Evolutionary conservation across 2,113 vertebrate species (phyloP), one percentile per base, ranked within the genome.

Genomic region (Odontesthes bonariensis): DNA sequence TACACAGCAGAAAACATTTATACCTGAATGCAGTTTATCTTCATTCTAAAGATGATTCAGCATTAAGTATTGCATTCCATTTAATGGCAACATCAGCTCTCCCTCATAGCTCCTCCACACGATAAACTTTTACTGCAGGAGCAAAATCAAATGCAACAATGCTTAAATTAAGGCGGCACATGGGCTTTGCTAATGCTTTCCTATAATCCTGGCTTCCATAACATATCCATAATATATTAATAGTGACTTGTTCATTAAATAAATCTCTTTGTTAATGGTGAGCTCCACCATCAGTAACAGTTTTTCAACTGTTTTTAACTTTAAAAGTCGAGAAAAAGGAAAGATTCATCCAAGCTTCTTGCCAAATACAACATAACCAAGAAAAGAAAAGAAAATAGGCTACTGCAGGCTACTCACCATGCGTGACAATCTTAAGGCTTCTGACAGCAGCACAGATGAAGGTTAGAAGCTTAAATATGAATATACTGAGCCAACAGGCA

Each of bases 391-490:
- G 10, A 59, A 22, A 40, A 16, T 19, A 16, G 0, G 16, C 58
- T 58, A 46, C 23, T 75, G 14, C 58, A 42, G 17, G 14, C 17
- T 17, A 64, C 42, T 22, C 31, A 69, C 20, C 17, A 23, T 27
- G 46, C 46, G 19, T 32, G 22, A 61, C 32, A 77, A 62, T 60
- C 40, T 53, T 55, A 1, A 63, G 54, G 58, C 56, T 61, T 81
- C 54, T 17, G 79, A 77, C 62, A 86, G 73, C 81, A 90, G 86
- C 77, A 85, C 7, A 62, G 69, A 53, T 38, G 5, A 82, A 69
- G 16, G 57, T 76, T 71, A 65, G 23, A 73, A 51, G 38, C 58
- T 17, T 63, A 64, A 65, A 44, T 6, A 57, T 40, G 31, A 77
- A 33, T 19, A 73, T 53, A 61, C 53, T 49, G 20, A 81, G 31